phyloP scores from a whole-genome alignment of 2,113 vertebrate species.

The Regulus satrapa region DNA sequence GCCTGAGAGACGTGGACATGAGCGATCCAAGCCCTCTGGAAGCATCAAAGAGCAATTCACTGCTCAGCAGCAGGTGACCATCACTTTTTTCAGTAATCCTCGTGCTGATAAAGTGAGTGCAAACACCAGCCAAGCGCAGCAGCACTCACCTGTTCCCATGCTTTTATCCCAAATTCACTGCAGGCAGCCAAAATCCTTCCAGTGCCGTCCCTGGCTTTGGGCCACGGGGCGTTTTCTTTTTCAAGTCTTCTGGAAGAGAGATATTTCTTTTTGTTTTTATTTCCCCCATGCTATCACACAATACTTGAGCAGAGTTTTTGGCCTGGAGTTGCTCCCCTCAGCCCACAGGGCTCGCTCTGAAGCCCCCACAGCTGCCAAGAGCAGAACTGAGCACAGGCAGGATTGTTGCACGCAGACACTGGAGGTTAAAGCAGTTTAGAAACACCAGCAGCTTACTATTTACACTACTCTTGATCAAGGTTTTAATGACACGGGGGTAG shows the following conservation, averaged over 20 bases:
- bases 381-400: neutral
- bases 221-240: neutral
- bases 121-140: neutral
- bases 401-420: neutral
- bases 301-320: neutral
- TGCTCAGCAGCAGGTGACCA: neutral
- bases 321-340: neutral
- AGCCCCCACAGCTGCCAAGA: neutral
- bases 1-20: neutral
- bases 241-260: neutral
- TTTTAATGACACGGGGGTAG: neutral
- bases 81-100: neutral
- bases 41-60: neutral
- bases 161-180: neutral
- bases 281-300: neutral
- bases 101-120: neutral
- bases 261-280: neutral
- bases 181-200: neutral
- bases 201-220: neutral
- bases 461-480: neutral
- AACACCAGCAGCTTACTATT: neutral
- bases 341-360: neutral
- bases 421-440: neutral
- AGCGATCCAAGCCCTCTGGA: neutral
- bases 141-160: neutral